Conservation (phyloP, 2,888 invertebrate genomes). For the Chaetogeoica ovagalla region DNA sequence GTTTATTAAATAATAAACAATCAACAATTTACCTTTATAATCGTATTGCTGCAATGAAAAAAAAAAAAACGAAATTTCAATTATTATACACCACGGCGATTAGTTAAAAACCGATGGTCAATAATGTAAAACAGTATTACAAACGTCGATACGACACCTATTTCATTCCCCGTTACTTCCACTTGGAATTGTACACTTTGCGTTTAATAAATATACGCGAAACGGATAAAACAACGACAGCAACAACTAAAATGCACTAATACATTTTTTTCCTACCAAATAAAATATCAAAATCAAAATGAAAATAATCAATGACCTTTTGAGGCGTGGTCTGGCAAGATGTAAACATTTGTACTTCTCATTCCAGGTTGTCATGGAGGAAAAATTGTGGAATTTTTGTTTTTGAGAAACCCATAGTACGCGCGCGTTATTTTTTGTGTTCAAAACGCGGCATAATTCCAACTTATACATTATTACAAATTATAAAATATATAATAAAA, state of each 20-base stretch:
- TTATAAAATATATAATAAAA: neutral
- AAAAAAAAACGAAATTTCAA: slow-evolving; percentile 5
- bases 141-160: neutral
- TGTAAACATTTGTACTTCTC: slow-evolving; percentile 40
- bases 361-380: slow-evolving; percentile 7
- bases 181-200: neutral
- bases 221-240: neutral
- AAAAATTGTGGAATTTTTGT: neutral
- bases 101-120: neutral
- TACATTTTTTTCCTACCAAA: neutral
- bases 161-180: neutral
- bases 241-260: neutral
- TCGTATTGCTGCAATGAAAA: neutral
- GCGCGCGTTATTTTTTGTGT: too few relatives aligned
- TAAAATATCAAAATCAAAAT: slow-evolving; percentile 28
- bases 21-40: slow-evolving; percentile 35
- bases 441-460: too few relatives aligned
- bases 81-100: neutral
- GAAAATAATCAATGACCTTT: slow-evolving; percentile 50
- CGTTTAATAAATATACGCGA: too few relatives aligned
- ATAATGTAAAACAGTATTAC: neutral
- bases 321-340: slow-evolving; percentile 37
- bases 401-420: neutral
- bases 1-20: neutral
- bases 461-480: neutral